phyloP scores from a whole-genome alignment of 1,140 invertebrate species.

The Dreissena rostriformis region DNA sequence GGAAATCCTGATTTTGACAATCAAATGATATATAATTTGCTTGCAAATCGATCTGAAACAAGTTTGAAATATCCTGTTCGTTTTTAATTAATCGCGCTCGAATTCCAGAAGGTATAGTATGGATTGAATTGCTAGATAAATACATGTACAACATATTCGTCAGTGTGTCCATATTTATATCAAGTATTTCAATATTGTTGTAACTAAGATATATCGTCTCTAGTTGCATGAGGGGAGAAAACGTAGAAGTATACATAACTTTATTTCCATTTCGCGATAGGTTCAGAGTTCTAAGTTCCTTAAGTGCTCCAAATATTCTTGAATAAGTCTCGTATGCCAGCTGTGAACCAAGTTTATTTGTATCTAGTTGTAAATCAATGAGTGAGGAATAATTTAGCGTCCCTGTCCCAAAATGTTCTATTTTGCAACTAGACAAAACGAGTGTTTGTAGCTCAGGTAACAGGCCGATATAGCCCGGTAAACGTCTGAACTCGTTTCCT shows the following conservation, averaged over 20 bases:
- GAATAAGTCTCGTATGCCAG: neutral
- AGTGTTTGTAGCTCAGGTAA: slow-evolving; percentile 7
- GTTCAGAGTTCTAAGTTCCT: neutral
- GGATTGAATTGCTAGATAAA: slow-evolving; percentile 1
- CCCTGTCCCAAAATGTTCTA: neutral
- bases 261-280: neutral
- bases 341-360: neutral
- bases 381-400: neutral
- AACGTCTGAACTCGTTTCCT: slow-evolving; percentile 2
- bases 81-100: neutral
- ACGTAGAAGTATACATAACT: neutral
- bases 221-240: neutral
- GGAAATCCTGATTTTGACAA: slow-evolving; percentile 27
- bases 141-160: slow-evolving; percentile 11
- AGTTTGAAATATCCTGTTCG: neutral
- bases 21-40: slow-evolving; percentile 24
- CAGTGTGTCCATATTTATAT: slow-evolving; percentile 2
- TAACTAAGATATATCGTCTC: neutral
- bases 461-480: neutral
- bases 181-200: slow-evolving; percentile 28
- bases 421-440: neutral
- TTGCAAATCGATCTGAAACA: slow-evolving; percentile 24
- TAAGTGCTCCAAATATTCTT: neutral
- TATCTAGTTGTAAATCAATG: neutral
- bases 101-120: neutral